Conservation (phyloP, 1,140 invertebrate species). For the Paraescarpia echinospica region DNA sequence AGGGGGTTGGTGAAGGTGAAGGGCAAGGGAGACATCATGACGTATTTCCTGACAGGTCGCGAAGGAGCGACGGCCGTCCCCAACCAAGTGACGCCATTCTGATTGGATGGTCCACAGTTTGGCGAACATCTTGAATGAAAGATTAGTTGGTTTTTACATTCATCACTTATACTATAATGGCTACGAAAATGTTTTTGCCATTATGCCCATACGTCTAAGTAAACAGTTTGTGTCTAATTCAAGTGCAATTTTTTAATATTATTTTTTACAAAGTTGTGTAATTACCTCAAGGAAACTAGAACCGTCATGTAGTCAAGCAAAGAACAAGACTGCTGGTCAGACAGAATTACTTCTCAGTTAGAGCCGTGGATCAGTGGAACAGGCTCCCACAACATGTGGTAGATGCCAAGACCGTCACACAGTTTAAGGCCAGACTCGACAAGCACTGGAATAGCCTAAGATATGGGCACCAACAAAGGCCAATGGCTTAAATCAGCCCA, state of each 20-base stretch:
- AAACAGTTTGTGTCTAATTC: neutral
- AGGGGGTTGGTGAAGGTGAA: slow-evolving; percentile 55
- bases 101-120: neutral
- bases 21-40: slow-evolving; percentile 62
- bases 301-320: too few species aligned
- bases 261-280: neutral
- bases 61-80: neutral
- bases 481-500: too few species aligned
- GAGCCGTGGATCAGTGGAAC: too few species aligned
- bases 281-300: neutral
- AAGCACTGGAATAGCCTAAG: too few species aligned
- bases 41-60: slow-evolving; percentile 57
- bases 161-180: neutral
- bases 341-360: too few species aligned
- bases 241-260: neutral
- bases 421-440: too few species aligned
- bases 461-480: too few species aligned
- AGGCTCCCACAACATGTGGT: too few species aligned
- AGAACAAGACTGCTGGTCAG: too few species aligned
- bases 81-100: slow-evolving; percentile 16
- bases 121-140: neutral
- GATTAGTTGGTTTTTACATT: neutral
- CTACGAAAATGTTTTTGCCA: too few species aligned
- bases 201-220: too few species aligned
- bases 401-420: too few species aligned